A percentile compares a stretch with the other conserved stretches of the same genome.
Evolutionary conservation across 1,140 invertebrate genomes (phyloP).

Genomic region (Heliconius congener): DNA sequence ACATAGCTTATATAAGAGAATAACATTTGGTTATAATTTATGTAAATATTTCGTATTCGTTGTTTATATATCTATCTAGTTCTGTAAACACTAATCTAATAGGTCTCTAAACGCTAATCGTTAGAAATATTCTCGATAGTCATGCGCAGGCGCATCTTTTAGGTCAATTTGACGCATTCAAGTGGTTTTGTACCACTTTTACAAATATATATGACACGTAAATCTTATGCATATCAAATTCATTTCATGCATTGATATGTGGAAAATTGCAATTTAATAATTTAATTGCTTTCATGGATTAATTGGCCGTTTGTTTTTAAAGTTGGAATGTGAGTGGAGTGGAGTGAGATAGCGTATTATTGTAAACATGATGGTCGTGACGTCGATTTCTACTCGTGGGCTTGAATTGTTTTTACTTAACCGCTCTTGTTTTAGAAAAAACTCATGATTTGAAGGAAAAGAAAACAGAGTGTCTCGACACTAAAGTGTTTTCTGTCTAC

Average conservation of each 20-base stretch:
- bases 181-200: conserved; percentile 1
- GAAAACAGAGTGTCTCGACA: no score
- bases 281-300: conserved; percentile 12
- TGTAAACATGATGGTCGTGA: no score
- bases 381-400: no score
- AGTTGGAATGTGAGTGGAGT: not conserved
- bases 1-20: no score
- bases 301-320: conserved; percentile 2
- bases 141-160: conserved; percentile 1
- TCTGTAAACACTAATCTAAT: not conserved
- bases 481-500: no score
- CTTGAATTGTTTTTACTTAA: no score
- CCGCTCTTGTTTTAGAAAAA: no score
- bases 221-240: conserved; percentile 16
- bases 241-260: conserved; percentile 12
- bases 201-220: conserved; percentile 7
- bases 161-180: not conserved
- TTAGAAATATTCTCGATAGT: not conserved
- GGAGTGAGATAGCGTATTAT: no score
- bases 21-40: no score
- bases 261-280: conserved; percentile 3
- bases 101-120: not conserved
- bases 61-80: not conserved
- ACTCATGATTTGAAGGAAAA: no score
- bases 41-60: no score